Base-by-base conservation (phyloP, 2,888 invertebrate genomes). In the Phaonia tiefii region DNA sequence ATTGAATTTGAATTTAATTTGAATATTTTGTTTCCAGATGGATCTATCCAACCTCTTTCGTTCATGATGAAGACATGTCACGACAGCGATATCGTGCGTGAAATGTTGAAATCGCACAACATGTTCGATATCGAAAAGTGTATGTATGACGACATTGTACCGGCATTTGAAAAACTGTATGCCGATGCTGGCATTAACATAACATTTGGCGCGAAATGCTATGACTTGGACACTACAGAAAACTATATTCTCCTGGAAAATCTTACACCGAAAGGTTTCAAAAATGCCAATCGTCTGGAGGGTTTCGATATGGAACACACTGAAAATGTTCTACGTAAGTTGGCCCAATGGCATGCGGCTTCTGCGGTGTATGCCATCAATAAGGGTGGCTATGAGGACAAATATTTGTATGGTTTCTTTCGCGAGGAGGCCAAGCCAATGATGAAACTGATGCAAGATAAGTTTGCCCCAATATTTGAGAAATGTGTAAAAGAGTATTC, bases 311-410 rank as follows among this genome's bases (percentile, higher is more conserved):
- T 86, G 70, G 83, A 85, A 1, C 89, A 89, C 15, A 86, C 86
- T 3, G 70, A 87, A 17, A 70, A 85, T 0, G 85, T 86, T 22
- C 84, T 89, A 11, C 83, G 84, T 15, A 88, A 88, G 54, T 67
- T 89, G 37, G 89, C 88, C 1, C 85, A 88, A 71, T 89, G 88
- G 84, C 89, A 89, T 84, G 89, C 89, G 0, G 87, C 87, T 0
- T 88, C 89, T 0, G 89, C 86, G 0, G 86, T 85, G 8, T 84
- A 86, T 3, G 84, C 85, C 2, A 85, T 72, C 4, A 80, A 66
- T 0, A 84, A 72, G 49, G 88, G 86, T 1, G 25, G 26, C 8
- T 84, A 82, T 56, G 51, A 75, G 0, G 56, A 74, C 1, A 39
- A 49, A 7, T 54, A 51, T 8, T 11, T 37, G 0, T n/a, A 54